Base-by-base conservation (phyloP, 2,797 vertebrate species). In the Buphagus erythrorhynchus region DNA sequence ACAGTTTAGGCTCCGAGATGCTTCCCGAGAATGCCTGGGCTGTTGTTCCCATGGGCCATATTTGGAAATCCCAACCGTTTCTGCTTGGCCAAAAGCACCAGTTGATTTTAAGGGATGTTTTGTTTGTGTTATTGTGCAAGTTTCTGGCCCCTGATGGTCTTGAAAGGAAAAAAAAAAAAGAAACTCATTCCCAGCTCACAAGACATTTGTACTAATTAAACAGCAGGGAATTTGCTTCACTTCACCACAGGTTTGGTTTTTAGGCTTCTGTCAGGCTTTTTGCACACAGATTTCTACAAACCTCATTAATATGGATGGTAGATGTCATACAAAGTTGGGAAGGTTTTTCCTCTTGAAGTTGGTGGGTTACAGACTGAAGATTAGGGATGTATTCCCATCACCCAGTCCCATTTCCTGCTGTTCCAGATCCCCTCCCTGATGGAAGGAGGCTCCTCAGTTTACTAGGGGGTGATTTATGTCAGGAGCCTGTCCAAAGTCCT, bases 21-120 rank as follows among this genome's bases (percentile, higher is more conserved):
- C 90, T 93, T 95, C 86, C 65, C 26, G 0, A 83, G 81, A 92
- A 93, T 91, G 91, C 91, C 67, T 89, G 75, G 78, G 80, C 74
- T 92, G 67, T 85, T 89, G 80, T 67, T 96, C 93, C 86, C 68
- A 62, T 94, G 96, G 93, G 92, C 93, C 88, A 85, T 94, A 96
- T 96, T 95, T 96, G 95, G 94, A 97, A 96, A 96, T 96, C 95
- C 86, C 92, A 89, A 85, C 67, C 0, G 21, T 91, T 94, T 92
- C 90, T 94, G 20, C 78, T 96, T 93, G 84, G 89, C 92, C 90
- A 87, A 85, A 93, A 90, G 58, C 72, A 87, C 86, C 90, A 95
- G 74, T 80, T 92, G 91, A 92, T 92, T 83, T 93, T 91, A 94
- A 85, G 78, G 78, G 91, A 94, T 16, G 2, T 92, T 94, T 90